Conservation (phyloP, 1,140 invertebrate genomes). For the Leptonema lineaticorne region DNA sequence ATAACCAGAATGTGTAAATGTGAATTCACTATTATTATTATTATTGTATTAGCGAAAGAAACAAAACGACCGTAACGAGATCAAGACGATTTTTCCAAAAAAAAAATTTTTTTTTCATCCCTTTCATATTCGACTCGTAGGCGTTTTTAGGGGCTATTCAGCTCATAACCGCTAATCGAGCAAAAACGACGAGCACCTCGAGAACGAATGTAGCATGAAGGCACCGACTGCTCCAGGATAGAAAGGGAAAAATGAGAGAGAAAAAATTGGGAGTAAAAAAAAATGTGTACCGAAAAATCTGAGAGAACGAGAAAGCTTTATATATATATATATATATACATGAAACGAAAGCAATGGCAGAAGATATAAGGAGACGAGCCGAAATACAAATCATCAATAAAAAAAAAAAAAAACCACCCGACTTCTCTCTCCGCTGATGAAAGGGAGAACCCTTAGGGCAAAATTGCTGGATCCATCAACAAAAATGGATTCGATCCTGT, state of each 20-base stretch:
- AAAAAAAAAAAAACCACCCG: too few relatives aligned
- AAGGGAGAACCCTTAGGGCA: slow-evolving; percentile 32
- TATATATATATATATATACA: too few relatives aligned
- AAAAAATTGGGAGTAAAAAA: too few relatives aligned
- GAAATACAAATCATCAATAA: slow-evolving; percentile 40
- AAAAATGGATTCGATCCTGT: slow-evolving; percentile 32
- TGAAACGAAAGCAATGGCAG: neutral
- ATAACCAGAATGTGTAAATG: too few relatives aligned
- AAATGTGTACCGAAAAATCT: too few relatives aligned
- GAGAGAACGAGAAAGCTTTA: too few relatives aligned
- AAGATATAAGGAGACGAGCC: slow-evolving; percentile 17
- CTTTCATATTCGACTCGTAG: too few relatives aligned
- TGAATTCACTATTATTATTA: too few relatives aligned
- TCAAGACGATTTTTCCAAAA: neutral
- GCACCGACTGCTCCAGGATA: neutral
- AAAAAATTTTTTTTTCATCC: neutral
- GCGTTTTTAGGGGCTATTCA: slow-evolving; percentile 32
- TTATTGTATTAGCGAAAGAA: too few relatives aligned
- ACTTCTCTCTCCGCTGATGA: slow-evolving; percentile 39
- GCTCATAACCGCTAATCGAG: slow-evolving; percentile 38
- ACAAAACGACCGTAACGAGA: neutral
- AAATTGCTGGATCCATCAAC: slow-evolving; percentile 38
- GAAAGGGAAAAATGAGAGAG: too few relatives aligned
- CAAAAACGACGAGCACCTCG: slow-evolving; percentile 26
- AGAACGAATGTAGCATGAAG: slow-evolving; percentile 19